Conservation (phyloP, 1,140 invertebrate species). For the Lycorma delicatula region DNA sequence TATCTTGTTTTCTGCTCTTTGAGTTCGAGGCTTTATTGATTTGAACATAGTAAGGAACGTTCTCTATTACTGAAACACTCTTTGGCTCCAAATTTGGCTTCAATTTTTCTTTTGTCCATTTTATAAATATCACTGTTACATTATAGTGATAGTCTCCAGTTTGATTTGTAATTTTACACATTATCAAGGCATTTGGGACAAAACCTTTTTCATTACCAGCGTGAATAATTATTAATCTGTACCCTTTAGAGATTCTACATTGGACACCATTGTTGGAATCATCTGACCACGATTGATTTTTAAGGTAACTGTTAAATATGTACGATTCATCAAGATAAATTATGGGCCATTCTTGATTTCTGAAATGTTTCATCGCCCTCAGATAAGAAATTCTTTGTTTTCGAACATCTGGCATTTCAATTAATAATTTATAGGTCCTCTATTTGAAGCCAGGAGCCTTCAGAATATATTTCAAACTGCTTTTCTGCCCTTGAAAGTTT, state of each 20-base stretch:
- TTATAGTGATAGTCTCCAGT: conserved; percentile 18
- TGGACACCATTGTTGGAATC: background rate
- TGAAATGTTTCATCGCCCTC: background rate
- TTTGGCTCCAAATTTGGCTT: conserved; percentile 32
- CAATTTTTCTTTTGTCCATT: conserved; percentile 10
- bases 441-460: conserved; percentile 7
- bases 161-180: conserved; percentile 10
- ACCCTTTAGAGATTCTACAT: background rate
- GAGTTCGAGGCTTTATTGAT: conserved; percentile 2
- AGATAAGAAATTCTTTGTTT: background rate
- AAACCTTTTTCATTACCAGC: conserved; percentile 6
- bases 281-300: conserved; percentile 9
- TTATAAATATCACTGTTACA: conserved; percentile 13
- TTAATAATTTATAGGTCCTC: conserved; percentile 1
- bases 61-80: conserved; percentile 34
- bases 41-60: conserved; percentile 37
- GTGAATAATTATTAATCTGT: conserved; percentile 6
- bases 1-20: conserved; percentile 12
- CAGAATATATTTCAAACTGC: conserved; percentile 1
- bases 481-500: background rate
- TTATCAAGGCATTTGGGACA: conserved; percentile 5
- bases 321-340: conserved; percentile 8
- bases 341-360: conserved; percentile 9
- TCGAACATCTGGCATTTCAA: conserved; percentile 4
- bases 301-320: background rate